These are phyloP conservation scores for Dunckerocampus dactyliophorus DNA, from an alignment of 2,113 vertebrate genomes.

Conservation along the genomic window DNA sequence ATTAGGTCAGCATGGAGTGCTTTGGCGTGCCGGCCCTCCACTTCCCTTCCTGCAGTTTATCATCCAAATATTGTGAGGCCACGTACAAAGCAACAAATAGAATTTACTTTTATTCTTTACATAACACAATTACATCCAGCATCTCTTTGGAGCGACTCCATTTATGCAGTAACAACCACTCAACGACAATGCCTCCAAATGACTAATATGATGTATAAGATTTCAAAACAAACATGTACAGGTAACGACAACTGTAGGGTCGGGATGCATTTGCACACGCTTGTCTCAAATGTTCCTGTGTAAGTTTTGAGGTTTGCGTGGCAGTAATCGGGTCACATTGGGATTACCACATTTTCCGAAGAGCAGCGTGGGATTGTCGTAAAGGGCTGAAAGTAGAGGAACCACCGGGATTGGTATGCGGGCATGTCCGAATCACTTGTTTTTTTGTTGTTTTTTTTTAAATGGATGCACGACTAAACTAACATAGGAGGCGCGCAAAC, in stretches of 20 bases:
- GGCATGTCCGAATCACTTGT: not conserved
- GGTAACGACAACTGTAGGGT: not conserved
- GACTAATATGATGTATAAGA: not conserved
- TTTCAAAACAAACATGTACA: not conserved
- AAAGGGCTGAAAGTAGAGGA: constrained; percentile 1
- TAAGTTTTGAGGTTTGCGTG: constrained; percentile 23
- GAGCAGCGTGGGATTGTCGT: constrained; percentile 17
- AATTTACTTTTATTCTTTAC: not conserved
- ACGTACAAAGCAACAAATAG: constrained; percentile 12
- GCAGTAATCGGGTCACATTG: constrained; percentile 62
- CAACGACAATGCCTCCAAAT: not conserved
- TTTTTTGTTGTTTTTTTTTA: not conserved
- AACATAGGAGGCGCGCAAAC: not conserved
- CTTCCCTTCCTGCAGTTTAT: constrained; percentile 10
- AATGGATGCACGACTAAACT: not conserved
- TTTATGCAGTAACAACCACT: not conserved
- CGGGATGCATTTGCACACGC: not conserved
- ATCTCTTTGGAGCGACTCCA: constrained; percentile 1
- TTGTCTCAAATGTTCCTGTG: constrained; percentile 13
- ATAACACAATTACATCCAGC: constrained; percentile 5
- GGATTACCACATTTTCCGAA: constrained; percentile 59
- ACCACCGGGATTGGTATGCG: not conserved
- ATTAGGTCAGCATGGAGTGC: constrained; percentile 60
- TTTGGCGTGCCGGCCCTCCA: constrained; percentile 39
- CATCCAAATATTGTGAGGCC: not conserved